phyloP scores from a whole-genome alignment of 1,140 invertebrate species.

The Bactericera cockerelli region DNA sequence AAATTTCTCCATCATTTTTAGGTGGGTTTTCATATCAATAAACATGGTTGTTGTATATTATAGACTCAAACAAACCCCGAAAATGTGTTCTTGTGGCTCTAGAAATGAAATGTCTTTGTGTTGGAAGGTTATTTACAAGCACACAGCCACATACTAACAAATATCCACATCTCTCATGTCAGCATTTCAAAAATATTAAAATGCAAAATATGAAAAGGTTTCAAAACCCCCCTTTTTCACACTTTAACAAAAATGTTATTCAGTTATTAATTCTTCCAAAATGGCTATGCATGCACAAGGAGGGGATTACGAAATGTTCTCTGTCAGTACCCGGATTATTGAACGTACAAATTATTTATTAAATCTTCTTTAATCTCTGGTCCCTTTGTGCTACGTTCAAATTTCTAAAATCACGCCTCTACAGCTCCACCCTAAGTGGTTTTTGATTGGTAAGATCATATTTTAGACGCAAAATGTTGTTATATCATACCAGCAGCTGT shows the following conservation, averaged over 20 bases:
- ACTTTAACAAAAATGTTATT: not conserved
- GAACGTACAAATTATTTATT: slow-evolving; percentile 8
- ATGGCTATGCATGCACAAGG: not conserved
- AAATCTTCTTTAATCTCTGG: not conserved
- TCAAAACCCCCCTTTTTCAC: not conserved
- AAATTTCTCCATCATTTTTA: no score
- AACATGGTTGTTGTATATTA: no score
- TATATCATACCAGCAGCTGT: not conserved
- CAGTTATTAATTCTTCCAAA: not conserved
- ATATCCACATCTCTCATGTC: no score
- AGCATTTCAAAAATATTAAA: no score
- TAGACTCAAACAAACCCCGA: no score
- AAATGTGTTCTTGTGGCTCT: no score
- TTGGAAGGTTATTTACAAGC: no score
- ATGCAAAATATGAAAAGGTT: no score
- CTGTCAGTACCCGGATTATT: slow-evolving; percentile 2
- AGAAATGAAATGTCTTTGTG: no score
- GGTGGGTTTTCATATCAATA: no score
- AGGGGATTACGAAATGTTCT: slow-evolving; percentile 8
- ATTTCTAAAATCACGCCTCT: slow-evolving; percentile 1
- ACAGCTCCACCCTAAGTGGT: slow-evolving; percentile 2
- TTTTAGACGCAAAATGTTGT: not conserved
- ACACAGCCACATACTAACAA: no score
- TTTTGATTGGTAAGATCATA: not conserved
- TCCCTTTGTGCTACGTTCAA: not conserved